phyloP scores from a whole-genome alignment of 1,140 invertebrate genomes.

The Drosophila seguyi region DNA sequence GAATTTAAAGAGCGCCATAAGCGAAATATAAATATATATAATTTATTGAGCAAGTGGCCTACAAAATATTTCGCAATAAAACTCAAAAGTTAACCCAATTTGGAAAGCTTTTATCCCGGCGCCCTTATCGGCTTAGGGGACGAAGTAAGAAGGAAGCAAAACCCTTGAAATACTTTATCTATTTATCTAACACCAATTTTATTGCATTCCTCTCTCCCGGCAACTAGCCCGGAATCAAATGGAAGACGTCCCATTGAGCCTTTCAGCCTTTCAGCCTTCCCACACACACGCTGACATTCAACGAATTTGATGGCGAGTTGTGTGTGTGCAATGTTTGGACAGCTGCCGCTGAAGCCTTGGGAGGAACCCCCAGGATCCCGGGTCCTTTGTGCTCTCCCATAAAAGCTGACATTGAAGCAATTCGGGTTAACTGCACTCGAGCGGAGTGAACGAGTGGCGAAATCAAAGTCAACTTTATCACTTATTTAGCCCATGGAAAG shows the following conservation, averaged over 20 bases:
- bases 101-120: slow-evolving; percentile 41
- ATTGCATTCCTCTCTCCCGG: slow-evolving; percentile 42
- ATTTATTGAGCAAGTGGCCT: slow-evolving; percentile 24
- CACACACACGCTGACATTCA: slow-evolving; percentile 1
- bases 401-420: slow-evolving; percentile 76
- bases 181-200: slow-evolving; percentile 55
- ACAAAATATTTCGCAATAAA: slow-evolving; percentile 26
- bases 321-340: slow-evolving; percentile 53
- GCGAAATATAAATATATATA: slow-evolving; percentile 18
- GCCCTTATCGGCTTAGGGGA: slow-evolving; percentile 21
- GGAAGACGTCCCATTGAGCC: slow-evolving; percentile 53
- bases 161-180: slow-evolving; percentile 36
- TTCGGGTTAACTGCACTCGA: slow-evolving; percentile 57
- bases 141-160: background rate
- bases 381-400: slow-evolving; percentile 45
- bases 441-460: slow-evolving; percentile 47
- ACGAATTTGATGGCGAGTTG: slow-evolving; percentile 35
- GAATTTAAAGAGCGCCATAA: slow-evolving; percentile 32
- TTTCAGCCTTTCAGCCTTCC: slow-evolving; percentile 27
- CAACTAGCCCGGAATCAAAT: slow-evolving; percentile 49
- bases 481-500: slow-evolving; percentile 65
- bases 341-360: slow-evolving; percentile 46
- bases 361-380: slow-evolving; percentile 20
- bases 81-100: slow-evolving; percentile 43
- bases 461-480: slow-evolving; percentile 79